phyloP scores from a whole-genome alignment of 2,888 invertebrate genomes.

The Sesia bembeciformis region DNA sequence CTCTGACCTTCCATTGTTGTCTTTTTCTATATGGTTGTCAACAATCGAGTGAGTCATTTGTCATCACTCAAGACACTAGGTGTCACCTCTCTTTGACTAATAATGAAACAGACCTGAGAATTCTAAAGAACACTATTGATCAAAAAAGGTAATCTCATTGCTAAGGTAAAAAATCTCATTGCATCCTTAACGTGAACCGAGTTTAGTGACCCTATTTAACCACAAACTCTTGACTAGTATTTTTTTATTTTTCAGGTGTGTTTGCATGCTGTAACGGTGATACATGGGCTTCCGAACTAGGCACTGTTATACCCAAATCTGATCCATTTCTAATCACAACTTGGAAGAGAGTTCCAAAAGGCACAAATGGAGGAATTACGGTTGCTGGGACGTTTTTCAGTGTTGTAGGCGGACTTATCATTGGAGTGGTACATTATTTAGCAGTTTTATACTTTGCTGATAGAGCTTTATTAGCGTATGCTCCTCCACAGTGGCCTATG shows the following conservation, averaged over 20 bases:
- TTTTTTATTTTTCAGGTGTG: conserved; percentile 64
- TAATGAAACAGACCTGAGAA: too few species aligned
- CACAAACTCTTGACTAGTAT: too few species aligned
- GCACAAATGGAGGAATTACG: conserved; percentile 93
- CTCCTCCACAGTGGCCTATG: conserved; percentile 86
- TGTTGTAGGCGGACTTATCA: conserved; percentile 78
- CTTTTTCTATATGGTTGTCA: too few species aligned
- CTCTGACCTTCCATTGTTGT: too few species aligned
- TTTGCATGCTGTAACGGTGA: conserved; percentile 90
- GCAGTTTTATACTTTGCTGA: conserved; percentile 78
- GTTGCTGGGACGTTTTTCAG: conserved; percentile 72
- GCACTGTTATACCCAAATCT: conserved; percentile 79
- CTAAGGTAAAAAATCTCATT: too few species aligned
- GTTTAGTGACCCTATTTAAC: too few species aligned
- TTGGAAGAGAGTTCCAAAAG: conserved; percentile 83
- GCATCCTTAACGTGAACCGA: too few species aligned
- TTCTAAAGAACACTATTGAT: too few species aligned
- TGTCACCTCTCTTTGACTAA: too few species aligned
- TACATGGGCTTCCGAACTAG: conserved; percentile 93
- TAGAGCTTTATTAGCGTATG: conserved; percentile 63
- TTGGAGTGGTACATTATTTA: conserved; percentile 83
- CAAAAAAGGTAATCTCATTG: too few species aligned
- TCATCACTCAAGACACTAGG: too few species aligned
- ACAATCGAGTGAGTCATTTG: too few species aligned
- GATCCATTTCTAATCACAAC: conserved; percentile 85